Base-by-base conservation (phyloP, 2,113 vertebrate species). In the Isurus oxyrinchus region DNA sequence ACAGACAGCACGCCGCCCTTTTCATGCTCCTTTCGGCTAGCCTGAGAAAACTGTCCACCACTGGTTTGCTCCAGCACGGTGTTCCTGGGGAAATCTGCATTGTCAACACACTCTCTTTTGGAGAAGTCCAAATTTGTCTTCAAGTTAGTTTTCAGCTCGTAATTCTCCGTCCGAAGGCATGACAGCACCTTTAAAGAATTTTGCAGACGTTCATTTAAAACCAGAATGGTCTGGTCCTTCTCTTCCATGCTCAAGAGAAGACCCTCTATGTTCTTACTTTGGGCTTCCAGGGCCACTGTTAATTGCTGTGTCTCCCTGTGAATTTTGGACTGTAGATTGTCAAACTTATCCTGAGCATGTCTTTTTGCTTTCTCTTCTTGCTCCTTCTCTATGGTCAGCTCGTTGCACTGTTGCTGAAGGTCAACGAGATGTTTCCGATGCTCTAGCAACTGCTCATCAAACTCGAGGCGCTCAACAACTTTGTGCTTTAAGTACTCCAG, bases 261-360 rank as follows among this genome's bases (percentile, higher is more conserved):
- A 66, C 97, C 97, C 66, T 97, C 97, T 67, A 98, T 98, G 97
- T 98, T 97, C 96, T 96, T 97, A 97, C 97, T 98, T 97, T 98
- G 98, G 95, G 97, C 98, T 96, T 98, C 98, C 96, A 98, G 98
- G 96, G 98, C 98, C 84, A 96, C 96, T 3, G 98, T 98, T 6
- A 98, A 97, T 94, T 98, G 98, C 93, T 97, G 97, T 1, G 98
- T 98, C 97, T 98, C 98, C 96, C 96, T 96, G 31, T 97, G 98
- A 96, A 98, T 97, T 97, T 98, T 98, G 81, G 96, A 97, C 97
- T 98, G 98, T 72, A 98, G 97, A 59, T 91, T 97, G 55, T 98
- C 97, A 79, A 98, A 97, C 96, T 97, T 98, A n/a, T 97, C 96
- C 96, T 98, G 98, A 66, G 96, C 96, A 72, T 97, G 97, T 53